Percentiles rank a stretch among this genome's conserved stretches.
Evolutionary conservation across 1,140 invertebrate species (phyloP).

Genomic region (Atopsyche davidsoni): DNA sequence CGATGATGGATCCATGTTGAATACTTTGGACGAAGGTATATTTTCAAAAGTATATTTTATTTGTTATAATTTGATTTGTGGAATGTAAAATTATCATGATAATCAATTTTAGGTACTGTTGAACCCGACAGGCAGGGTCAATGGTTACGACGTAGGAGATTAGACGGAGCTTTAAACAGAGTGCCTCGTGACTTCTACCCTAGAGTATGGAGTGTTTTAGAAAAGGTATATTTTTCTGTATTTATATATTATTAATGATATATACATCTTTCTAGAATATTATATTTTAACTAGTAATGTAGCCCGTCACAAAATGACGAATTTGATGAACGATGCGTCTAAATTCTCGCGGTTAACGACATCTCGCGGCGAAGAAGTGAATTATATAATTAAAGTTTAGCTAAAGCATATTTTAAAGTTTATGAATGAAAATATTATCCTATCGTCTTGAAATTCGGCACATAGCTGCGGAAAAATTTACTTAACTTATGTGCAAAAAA

Average conservation of each 20-base stretch:
- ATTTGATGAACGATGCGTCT: too few species aligned
- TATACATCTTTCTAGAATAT: not conserved
- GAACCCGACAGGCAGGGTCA: constrained; percentile 88
- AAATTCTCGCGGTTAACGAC: too few species aligned
- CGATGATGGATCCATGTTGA: constrained; percentile 42
- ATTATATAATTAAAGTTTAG: too few species aligned
- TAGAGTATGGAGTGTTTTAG: constrained; percentile 85
- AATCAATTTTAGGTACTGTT: constrained; percentile 29
- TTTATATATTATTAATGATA: constrained; percentile 9
- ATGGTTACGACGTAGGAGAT: constrained; percentile 85
- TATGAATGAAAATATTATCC: too few species aligned
- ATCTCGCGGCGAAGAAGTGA: too few species aligned
- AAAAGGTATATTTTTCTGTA: constrained; percentile 55
- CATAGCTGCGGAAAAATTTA: too few species aligned
- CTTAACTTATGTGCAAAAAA: too few species aligned
- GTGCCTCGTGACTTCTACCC: constrained; percentile 96
- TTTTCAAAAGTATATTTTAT: constrained; percentile 1
- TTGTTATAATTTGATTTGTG: not conserved
- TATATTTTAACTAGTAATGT: too few species aligned
- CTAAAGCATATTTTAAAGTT: too few species aligned
- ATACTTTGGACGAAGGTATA: constrained; percentile 54
- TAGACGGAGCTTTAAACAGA: constrained; percentile 96
- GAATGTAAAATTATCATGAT: not conserved
- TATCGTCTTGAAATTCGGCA: too few species aligned
- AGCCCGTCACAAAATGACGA: too few species aligned